These are phyloP conservation scores for Sitophilus oryzae DNA, from an alignment of 1,140 invertebrate genomes.

Conservation along the genomic window DNA sequence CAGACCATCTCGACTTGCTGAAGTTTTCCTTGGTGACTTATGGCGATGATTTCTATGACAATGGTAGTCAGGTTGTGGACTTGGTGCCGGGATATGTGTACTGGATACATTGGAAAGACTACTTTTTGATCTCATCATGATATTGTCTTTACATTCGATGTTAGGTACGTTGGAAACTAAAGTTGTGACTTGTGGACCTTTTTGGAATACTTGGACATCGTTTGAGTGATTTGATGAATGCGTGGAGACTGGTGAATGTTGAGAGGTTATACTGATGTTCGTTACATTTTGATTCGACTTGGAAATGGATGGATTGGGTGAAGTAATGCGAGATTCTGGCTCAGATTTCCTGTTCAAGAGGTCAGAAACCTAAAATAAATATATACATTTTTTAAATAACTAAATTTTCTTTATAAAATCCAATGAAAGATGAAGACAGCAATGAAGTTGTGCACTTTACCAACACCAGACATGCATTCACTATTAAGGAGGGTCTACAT, in stretches of 20 bases:
- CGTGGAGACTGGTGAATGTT: slow-evolving; percentile 36
- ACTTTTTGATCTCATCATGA: slow-evolving; percentile 49
- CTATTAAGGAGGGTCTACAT: too few species aligned
- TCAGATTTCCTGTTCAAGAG: slow-evolving; percentile 31
- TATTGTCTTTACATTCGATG: slow-evolving; percentile 46
- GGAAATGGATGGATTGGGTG: slow-evolving; percentile 36
- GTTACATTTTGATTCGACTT: slow-evolving; percentile 53
- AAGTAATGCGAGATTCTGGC: slow-evolving; percentile 22
- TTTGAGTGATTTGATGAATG: slow-evolving; percentile 10
- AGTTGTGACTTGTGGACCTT: slow-evolving; percentile 53
- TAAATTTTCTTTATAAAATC: too few species aligned
- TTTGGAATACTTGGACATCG: slow-evolving; percentile 59
- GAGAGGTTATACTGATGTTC: slow-evolving; percentile 52
- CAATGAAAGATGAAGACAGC: too few species aligned
- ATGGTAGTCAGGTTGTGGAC: slow-evolving; percentile 34
- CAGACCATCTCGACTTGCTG: slow-evolving; percentile 36
- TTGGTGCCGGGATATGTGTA: slow-evolving; percentile 41
- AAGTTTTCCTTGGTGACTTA: slow-evolving; percentile 41
- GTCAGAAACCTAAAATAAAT: slow-evolving; percentile 39
- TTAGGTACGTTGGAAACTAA: slow-evolving; percentile 54
- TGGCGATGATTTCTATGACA: slow-evolving; percentile 41
- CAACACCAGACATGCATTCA: too few species aligned
- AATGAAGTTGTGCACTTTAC: too few species aligned
- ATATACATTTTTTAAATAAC: too few species aligned
- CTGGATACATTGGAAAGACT: slow-evolving; percentile 51